A percentile compares a stretch with the other conserved stretches of the same genome.
Evolutionary conservation across 2,888 invertebrate species (phyloP).

Genomic region (Sphinx pinastri): DNA sequence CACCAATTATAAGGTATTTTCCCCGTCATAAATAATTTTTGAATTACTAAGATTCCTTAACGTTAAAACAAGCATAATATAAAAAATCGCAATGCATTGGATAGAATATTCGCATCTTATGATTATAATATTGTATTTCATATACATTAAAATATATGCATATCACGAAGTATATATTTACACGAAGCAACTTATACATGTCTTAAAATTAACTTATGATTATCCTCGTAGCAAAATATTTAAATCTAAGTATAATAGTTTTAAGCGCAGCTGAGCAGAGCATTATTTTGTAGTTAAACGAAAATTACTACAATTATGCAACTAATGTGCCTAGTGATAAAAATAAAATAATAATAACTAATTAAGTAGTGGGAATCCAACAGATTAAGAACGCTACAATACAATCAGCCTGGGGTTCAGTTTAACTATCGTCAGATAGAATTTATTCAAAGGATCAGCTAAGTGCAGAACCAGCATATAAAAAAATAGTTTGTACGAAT

Average conservation of each 20-base stretch:
- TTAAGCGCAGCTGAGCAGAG: neutral
- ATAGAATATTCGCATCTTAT: neutral
- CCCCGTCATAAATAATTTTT: no score
- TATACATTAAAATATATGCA: neutral
- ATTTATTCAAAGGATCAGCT: no score
- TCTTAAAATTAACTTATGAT: neutral
- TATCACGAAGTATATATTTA: no score
- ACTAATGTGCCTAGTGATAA: no score
- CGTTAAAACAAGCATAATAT: neutral
- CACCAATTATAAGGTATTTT: no score
- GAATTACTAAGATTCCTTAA: neutral
- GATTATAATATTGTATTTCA: neutral
- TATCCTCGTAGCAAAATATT: neutral
- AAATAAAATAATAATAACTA: no score
- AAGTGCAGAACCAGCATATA: no score
- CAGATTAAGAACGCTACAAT: neutral
- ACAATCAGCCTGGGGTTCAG: no score
- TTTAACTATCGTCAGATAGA: no score
- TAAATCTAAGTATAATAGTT: no score
- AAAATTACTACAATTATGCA: no score
- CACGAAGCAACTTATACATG: neutral
- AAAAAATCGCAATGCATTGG: slow-evolving; percentile 5
- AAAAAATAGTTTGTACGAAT: no score
- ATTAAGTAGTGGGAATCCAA: neutral
- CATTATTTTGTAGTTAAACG: neutral